These are phyloP conservation scores for Gymnoscopelus microlampas DNA, from an alignment of 2,797 vertebrate species.

Conservation along the genomic window DNA sequence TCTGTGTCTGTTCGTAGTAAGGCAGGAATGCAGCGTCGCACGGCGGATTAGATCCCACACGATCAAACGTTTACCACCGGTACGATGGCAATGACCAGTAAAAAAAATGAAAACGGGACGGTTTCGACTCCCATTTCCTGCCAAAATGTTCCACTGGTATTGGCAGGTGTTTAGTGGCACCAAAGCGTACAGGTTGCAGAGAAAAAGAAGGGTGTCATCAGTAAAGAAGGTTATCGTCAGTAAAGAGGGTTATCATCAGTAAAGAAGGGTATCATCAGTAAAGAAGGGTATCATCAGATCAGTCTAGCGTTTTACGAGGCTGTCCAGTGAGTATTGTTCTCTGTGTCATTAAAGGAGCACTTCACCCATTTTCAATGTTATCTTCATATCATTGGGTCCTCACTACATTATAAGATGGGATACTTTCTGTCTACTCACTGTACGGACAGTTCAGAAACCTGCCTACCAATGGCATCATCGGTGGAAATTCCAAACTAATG, in stretches of 20 bases:
- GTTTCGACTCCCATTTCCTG: slow-evolving; percentile 39
- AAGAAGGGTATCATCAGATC: slow-evolving; percentile 40
- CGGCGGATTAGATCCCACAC: slow-evolving; percentile 28
- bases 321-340: slow-evolving; percentile 48
- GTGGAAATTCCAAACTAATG: too few relatives aligned
- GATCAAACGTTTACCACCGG: neutral
- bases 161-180: slow-evolving; percentile 60
- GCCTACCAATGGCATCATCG: too few relatives aligned
- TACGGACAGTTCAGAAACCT: too few relatives aligned
- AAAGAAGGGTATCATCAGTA: slow-evolving; percentile 51
- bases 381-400: too few relatives aligned
- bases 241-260: slow-evolving; percentile 43
- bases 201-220: slow-evolving; percentile 37
- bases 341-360: slow-evolving; percentile 25
- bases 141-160: slow-evolving; percentile 50
- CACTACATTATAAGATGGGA: too few relatives aligned
- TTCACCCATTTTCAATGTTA: too few relatives aligned
- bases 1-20: slow-evolving; percentile 68
- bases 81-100: neutral
- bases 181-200: slow-evolving; percentile 36
- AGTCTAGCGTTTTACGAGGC: slow-evolving; percentile 52
- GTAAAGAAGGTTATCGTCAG: slow-evolving; percentile 49
- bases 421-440: too few relatives aligned
- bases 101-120: slow-evolving; percentile 9
- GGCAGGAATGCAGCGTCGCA: slow-evolving; percentile 69